Evolutionary conservation across 2,888 invertebrate genomes (phyloP), one percentile per base, ranked within the genome.

Genomic region (Agapostemon virescens): DNA sequence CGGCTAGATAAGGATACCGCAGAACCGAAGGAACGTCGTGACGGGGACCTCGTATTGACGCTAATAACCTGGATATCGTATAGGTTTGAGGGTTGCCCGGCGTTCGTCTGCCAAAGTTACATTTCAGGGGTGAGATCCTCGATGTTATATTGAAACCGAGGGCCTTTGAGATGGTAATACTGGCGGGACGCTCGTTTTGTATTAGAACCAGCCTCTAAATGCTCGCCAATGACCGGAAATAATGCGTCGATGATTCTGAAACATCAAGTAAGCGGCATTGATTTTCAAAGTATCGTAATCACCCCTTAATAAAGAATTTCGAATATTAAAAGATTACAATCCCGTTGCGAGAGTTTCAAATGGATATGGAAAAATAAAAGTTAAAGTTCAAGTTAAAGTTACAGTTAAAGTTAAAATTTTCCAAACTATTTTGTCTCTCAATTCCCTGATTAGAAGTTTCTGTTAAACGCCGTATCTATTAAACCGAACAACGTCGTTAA

Each of bases 41-140:
- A 7, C 63, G 26, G 61, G 64, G 23, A n/a, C 42, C 38, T 64
- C 66, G 36, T 49, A 73, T 76, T 30, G 73, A 42, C 45, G 72
- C 38, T 76, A 79, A 83, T 77, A 82, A 83, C 64, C 38, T 26
- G 36, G 69, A 77, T 74, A 69, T 67, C 30, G 58, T 36, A 52
- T 9, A 23, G 40, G n/a, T 13, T 61, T 23, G 63, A 15, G 72
- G 42, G 38, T 42, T 26, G 36, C n/a, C 49, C 11, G 38, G 9
- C 6, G 40, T 64, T 45, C n/a, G 17, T 61, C 45, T 42, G 49
- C 36, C 38, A 26, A 40, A 38, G 26, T n/a, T 42, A 30, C 23
- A n/a, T 23, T 26, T 23, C 40, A 58, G 58, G 70, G 67, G n/a
- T 55, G 52, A 67, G 45, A 23, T 40, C 42, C 26, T 49, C 49